Evolutionary conservation across 2,797 vertebrate species (phyloP).

Genomic region (Danio albolineatus): DNA sequence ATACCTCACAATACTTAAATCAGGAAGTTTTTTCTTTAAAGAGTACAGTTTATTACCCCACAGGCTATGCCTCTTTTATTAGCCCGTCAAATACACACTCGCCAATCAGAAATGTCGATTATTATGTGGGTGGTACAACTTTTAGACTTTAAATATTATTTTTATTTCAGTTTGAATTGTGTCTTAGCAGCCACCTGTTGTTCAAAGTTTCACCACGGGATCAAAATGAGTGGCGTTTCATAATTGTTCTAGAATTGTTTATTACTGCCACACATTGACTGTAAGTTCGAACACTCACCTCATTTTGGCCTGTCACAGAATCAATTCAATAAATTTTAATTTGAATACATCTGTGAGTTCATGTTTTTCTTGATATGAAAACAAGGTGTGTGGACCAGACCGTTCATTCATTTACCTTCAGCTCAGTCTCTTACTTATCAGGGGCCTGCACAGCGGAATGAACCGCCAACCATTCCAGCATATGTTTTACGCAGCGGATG

Average conservation of each 20-base stretch:
- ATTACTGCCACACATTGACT: conserved; percentile 50
- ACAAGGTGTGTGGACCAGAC: too few species aligned
- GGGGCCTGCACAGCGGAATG: too few species aligned
- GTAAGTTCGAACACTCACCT: conserved; percentile 85
- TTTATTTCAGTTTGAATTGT: not conserved
- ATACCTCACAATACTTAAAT: conserved; percentile 26
- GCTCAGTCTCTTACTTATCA: too few species aligned
- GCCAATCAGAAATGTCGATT: not conserved
- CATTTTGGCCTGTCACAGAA: conserved; percentile 81
- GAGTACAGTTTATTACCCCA: not conserved
- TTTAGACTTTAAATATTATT: conserved; percentile 56
- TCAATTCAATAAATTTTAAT: conserved; percentile 84
- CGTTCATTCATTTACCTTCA: too few species aligned
- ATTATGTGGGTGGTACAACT: conserved; percentile 51
- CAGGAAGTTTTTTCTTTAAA: not conserved
- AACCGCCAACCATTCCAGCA: too few species aligned
- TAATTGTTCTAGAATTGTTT: conserved; percentile 56
- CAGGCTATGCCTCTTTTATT: conserved; percentile 73
- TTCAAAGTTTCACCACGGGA: not conserved
- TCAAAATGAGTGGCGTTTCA: not conserved
- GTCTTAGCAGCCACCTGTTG: not conserved
- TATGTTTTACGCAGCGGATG: too few species aligned
- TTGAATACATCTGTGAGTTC: conserved; percentile 73
- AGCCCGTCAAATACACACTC: conserved; percentile 70
- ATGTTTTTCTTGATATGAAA: not conserved